These are phyloP conservation scores for Bradysia coprophila DNA, from an alignment of 1,140 invertebrate genomes.

Conservation along the genomic window DNA sequence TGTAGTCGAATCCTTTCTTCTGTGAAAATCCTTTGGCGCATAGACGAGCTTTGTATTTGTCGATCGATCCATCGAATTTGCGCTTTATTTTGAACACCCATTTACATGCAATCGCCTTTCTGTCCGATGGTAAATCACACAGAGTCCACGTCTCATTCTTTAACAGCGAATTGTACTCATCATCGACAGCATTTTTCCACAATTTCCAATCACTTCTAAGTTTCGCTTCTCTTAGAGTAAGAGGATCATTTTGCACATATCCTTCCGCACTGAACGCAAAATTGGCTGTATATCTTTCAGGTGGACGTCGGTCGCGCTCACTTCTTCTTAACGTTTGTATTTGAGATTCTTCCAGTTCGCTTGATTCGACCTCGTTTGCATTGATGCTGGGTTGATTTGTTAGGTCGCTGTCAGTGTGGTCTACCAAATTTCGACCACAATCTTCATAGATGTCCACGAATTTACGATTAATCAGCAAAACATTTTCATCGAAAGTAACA, in stretches of 20 bases:
- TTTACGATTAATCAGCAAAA: too few relatives aligned
- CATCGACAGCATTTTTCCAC: conserved; percentile 10
- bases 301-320: not conserved
- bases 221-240: not conserved
- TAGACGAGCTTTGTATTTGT: conserved; percentile 19
- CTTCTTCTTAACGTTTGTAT: not conserved
- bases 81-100: conserved; percentile 11
- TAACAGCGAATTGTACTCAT: conserved; percentile 9
- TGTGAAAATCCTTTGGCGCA: conserved; percentile 23
- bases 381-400: too few relatives aligned
- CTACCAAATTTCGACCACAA: too few relatives aligned
- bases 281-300: not conserved
- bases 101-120: conserved; percentile 5
- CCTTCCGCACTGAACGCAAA: not conserved
- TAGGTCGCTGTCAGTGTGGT: too few relatives aligned
- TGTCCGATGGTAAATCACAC: not conserved
- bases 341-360: too few relatives aligned
- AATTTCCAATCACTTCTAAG: conserved; percentile 4
- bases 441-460: too few relatives aligned
- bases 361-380: too few relatives aligned
- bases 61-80: conserved; percentile 6
- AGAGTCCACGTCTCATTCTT: conserved; percentile 10
- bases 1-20: conserved; percentile 18
- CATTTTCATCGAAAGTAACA: conserved; percentile 6
- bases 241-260: not conserved